Evolutionary conservation across 2,113 vertebrate genomes (phyloP), one percentile per base, ranked within the genome.

Genomic region (Telmatochromis brichardi): DNA sequence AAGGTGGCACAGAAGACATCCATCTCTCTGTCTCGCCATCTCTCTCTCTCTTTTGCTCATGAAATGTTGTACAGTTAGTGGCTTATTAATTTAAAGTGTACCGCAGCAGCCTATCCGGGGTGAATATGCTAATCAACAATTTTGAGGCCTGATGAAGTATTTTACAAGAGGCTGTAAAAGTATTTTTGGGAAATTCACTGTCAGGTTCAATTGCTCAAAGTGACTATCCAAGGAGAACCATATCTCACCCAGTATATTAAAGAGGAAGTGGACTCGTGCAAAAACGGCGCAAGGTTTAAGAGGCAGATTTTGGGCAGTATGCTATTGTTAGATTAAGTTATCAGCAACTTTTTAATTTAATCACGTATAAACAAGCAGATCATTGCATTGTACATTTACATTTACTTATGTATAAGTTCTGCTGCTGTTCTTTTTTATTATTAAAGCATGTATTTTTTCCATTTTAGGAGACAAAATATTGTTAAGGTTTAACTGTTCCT

Each of bases 51-150:
- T 21, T 55, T 21, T 26, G 31, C 87, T 89, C 47, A 28, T 92
- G 91, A 95, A 95, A 88, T 82, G 88, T 80, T 92, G 90, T 83
- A 84, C 92, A 94, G 93, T 94, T 94, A 94, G 93, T 84, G 93
- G 87, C 88, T 93, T 93, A 95, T 96, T 96, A 96, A 94, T 95
- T 91, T 94, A 94, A 91, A 94, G 84, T 84, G 92, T 88, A 93
- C 90, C 83, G 88, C 92, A 91, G 89, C 87, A 78, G 91, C 89
- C 92, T 86, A 90, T 92, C 89, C 26, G 45, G 47, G 84, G 51
- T 89, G 94, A 93, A 94, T 95, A 95, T 95, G 93, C 92, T 95
- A 94, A 96, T 96, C 92, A 94, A 93, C 91, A 90, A 92, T 95
- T 94, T 94, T 92, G 87, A 94, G 87, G 86, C 90, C 87, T 92